These are phyloP conservation scores for Epinephelus cyanopodus DNA, from an alignment of 2,113 vertebrate species.

Conservation along the genomic window DNA sequence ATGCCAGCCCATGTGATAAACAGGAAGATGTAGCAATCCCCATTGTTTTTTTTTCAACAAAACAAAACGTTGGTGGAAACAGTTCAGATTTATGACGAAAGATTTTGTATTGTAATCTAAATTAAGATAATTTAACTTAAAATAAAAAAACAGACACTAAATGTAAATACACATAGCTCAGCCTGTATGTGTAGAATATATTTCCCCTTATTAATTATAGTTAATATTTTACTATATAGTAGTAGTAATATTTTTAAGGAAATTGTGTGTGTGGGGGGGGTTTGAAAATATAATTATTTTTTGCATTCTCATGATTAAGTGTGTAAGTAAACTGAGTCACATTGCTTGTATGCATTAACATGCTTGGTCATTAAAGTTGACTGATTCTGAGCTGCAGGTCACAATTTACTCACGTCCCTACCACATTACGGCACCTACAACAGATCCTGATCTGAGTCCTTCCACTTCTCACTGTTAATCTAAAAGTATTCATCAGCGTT, in stretches of 20 bases:
- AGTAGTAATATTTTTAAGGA: too few relatives aligned
- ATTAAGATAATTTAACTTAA: neutral
- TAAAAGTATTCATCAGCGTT: neutral
- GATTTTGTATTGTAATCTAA: neutral
- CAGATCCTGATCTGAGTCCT: neutral
- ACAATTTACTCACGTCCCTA: neutral
- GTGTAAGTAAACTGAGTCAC: neutral
- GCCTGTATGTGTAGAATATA: neutral
- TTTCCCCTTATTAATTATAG: neutral
- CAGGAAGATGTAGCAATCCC: constrained; percentile 36
- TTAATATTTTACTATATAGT: neutral
- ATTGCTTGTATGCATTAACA: neutral
- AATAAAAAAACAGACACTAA: neutral
- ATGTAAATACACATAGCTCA: neutral
- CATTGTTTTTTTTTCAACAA: constrained; percentile 28
- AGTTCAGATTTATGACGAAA: neutral
- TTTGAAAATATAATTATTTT: neutral
- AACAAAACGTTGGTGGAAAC: constrained; percentile 13
- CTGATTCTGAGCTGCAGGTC: neutral
- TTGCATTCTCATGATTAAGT: neutral
- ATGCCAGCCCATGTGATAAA: constrained; percentile 44
- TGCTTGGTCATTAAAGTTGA: neutral
- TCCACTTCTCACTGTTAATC: neutral
- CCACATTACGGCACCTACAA: neutral
- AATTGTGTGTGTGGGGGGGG: too few relatives aligned